Base-by-base conservation (phyloP, 2,888 invertebrate genomes). In the Drosophila prolongata region DNA sequence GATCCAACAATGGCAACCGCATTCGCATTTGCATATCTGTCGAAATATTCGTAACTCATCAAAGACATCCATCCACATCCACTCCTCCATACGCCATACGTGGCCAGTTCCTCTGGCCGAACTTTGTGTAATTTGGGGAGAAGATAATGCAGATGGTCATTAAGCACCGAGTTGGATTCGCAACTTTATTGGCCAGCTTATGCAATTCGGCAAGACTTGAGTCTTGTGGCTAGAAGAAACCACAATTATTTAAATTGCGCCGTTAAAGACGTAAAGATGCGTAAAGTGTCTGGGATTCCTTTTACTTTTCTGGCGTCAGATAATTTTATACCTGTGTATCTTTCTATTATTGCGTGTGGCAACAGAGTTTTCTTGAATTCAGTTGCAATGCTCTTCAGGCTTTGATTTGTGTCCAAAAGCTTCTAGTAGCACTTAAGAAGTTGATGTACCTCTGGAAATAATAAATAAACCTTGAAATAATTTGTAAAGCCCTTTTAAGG, bases 121-220 rank as follows among this genome's bases (percentile, higher is more conserved):
- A 73, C 38, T 70, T 73, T 50, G 54, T 65, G 75, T 47, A 71
- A 75, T 76, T 76, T 67, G 77, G 77, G 55, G 46, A 56, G 53
- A 49, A 84, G 79, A 82, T 87, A 85, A 89, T 89, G 87, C 86
- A 88, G 86, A 89, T 86, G 87, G 86, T 80, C 86, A 86, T 89
- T 88, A 89, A 73, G 86, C 73, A 75, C 72, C 75, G 47, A 56
- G 52, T 47, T 24, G 34, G 44, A 44, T 13, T 46, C 46, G 40
- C 72, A 53, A 38, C 68, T 53, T 71, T 71, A 66, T 76, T 76
- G 61, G 61, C 79, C 64, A 47, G 54, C 69, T 89, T 83, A 76
- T 76, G 83, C 53, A 83, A 83, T 66, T 70, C 42, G 54, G 14
- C 47, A 35, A 65, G 49, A 11, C 49, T 60, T n/a, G 49, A 19